Conservation (phyloP, 2,888 invertebrate species). For the Lingula anatina region DNA sequence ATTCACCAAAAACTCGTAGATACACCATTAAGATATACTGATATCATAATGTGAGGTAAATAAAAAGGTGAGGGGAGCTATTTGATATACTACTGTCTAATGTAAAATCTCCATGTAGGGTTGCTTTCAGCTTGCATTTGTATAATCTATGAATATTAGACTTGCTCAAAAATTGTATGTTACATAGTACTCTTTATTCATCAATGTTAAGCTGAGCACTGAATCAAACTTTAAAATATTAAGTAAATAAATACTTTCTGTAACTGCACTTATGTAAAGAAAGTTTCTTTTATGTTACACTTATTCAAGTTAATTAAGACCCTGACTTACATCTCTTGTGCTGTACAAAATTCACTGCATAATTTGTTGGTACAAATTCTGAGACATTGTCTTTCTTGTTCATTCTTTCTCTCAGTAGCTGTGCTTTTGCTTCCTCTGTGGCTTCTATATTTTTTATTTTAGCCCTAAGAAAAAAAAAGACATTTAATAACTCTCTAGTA, state of each 20-base stretch:
- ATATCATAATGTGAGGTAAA: background rate
- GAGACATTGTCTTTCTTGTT: conserved; percentile 84
- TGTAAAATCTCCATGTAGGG: too few species aligned
- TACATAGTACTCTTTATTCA: too few species aligned
- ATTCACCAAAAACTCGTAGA: conserved; percentile 5
- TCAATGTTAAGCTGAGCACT: too few species aligned
- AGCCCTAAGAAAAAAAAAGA: conserved; percentile 58
- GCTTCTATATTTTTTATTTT: conserved; percentile 99
- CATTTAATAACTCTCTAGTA: too few species aligned
- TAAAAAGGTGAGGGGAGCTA: too few species aligned
- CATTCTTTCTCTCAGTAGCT: conserved; percentile 79
- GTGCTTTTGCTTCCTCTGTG: conserved; percentile 96
- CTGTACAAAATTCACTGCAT: conserved; percentile 97
- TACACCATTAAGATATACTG: too few species aligned
- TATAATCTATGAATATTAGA: background rate
- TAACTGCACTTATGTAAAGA: too few species aligned
- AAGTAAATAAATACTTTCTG: too few species aligned
- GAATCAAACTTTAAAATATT: too few species aligned
- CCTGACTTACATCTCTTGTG: conserved; percentile 82
- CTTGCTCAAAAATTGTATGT: background rate
- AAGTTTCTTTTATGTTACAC: too few species aligned
- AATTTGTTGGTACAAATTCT: conserved; percentile 94
- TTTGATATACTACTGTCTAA: too few species aligned
- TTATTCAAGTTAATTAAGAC: too few species aligned
- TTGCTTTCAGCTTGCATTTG: background rate